These are phyloP conservation scores for Eupithecia pulchellata DNA, from an alignment of 2,888 invertebrate genomes.

Conservation along the genomic window DNA sequence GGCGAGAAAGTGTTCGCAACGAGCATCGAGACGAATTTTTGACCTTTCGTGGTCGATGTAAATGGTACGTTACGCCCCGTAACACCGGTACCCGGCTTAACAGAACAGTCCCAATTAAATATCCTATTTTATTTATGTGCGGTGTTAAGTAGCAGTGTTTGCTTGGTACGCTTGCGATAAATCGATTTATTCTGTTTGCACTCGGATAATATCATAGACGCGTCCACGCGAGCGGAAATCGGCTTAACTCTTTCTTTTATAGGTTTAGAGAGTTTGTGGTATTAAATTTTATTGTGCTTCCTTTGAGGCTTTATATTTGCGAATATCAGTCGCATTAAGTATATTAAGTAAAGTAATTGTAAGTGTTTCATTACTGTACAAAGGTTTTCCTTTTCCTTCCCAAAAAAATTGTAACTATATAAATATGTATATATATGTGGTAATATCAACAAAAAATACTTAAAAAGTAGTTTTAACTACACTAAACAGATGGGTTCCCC, in stretches of 20 bases:
- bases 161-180: slow-evolving; percentile 56
- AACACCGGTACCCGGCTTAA: too few relatives aligned
- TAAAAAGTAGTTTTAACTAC: too few relatives aligned
- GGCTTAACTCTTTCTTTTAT: slow-evolving; percentile 24
- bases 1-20: too few relatives aligned
- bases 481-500: too few relatives aligned
- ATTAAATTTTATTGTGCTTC: background rate
- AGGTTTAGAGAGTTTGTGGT: background rate
- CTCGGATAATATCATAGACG: slow-evolving; percentile 42
- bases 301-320: background rate
- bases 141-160: slow-evolving; percentile 61
- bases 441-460: too few relatives aligned
- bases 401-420: background rate
- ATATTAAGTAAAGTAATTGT: too few relatives aligned
- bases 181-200: slow-evolving; percentile 55
- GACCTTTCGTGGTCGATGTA: too few relatives aligned
- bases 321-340: background rate
- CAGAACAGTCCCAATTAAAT: slow-evolving; percentile 61
- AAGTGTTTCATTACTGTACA: too few relatives aligned
- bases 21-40: too few relatives aligned
- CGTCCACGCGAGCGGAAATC: slow-evolving; percentile 39
- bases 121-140: slow-evolving; percentile 60
- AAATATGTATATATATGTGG: background rate
- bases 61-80: too few relatives aligned
- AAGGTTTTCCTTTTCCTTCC: too few relatives aligned